Evolutionary conservation across 2,888 invertebrate species (phyloP), one percentile per base, ranked within the genome.

Genomic region (Creontiades dilutus): DNA sequence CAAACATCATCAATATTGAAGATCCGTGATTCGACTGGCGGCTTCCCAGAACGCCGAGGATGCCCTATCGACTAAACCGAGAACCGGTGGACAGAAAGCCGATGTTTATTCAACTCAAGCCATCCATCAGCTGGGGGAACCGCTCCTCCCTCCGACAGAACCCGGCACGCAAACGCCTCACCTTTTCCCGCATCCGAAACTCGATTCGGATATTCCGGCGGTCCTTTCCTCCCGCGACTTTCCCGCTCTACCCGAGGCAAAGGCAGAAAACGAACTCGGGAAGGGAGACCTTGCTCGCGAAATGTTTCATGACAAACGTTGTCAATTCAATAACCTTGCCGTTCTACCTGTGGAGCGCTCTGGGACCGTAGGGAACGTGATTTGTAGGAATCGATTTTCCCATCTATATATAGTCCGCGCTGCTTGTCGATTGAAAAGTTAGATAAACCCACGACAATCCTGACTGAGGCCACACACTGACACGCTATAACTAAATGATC

Each of bases 31-130:
- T 68, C 23, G 27, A 68, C 23, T 23, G 23, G 19, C n/a, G 23
- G 19, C n/a, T 52, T 52, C 13, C 47, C 52, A 12, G 14, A 52
- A 82, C 48, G 52, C 3, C 19, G 81, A 23, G 81, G 48, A 37
- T 37, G 37, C 37, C 37, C 68, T 68, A 68, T 68, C 68, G 68
- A 68, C 68, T 68, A 82, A 80, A 11, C 46, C n/a, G 46, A 75
- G 80, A 2, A 14, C 14, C 85, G 16, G 37, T 57, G 85, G 57
- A 57, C 55, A 85, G 37, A 85, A 57, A 85, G 61, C 85, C 85
- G 85, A 85, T 85, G 85, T 85, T 85, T 85, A 85, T 85, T 85
- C 85, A 85, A 85, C 61, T 61, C n/a, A 16, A 85, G 85, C 57
- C 85, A 85, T 85, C 85, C 85, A 85, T 85, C 85, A 85, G 55